Base-by-base conservation (phyloP, 2,888 invertebrate species). In the Hirtodrosophila histrioides region DNA sequence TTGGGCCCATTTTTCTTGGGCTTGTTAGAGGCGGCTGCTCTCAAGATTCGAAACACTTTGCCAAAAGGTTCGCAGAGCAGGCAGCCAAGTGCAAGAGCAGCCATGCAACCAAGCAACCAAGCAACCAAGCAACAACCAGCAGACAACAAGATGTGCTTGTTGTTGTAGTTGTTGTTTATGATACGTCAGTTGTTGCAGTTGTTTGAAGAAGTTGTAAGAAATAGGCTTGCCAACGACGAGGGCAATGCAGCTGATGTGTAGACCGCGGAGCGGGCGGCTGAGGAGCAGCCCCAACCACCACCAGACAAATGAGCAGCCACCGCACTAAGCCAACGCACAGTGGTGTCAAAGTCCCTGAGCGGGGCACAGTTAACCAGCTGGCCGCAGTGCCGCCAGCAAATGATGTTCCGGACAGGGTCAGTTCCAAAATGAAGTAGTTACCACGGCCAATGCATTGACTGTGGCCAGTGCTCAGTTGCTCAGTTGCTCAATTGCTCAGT, bases 1-100 rank as follows among this genome's bases (percentile, higher is more conserved):
- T 83, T 83, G 82, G 82, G 82, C 88, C 88, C 89, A 89, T 90
- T 90, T 90, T 90, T 89, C 88, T 88, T 88, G 75, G 78, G 85
- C 90, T 89, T 89, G 89, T 89, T 90, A 90, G 90, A 82, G 74
- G 67, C 62, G 63, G 67, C 77, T 65, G 72, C 77, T 73, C 77
- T 60, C 65, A 65, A 75, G 70, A 71, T 66, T 72, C 66, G 69
- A 74, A 87, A 71, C 85, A 81, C 73, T 86, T 78, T 76, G 71
- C 72, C 85, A 88, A 85, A 89, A 89, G 79, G 88, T 86, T 86
- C 66, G 74, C 72, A 69, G 62, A 64, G 36, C 51, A 63, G 66
- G n/a, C n/a, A n/a, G n/a, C 62, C 75, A 79, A 78, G 78, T 72
- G 72, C 82, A 75, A 77, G 71, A 75, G 76, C 77, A 74, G 56